Conservation (phyloP, 1,140 invertebrate species). For the Habropoda laboriosa region DNA sequence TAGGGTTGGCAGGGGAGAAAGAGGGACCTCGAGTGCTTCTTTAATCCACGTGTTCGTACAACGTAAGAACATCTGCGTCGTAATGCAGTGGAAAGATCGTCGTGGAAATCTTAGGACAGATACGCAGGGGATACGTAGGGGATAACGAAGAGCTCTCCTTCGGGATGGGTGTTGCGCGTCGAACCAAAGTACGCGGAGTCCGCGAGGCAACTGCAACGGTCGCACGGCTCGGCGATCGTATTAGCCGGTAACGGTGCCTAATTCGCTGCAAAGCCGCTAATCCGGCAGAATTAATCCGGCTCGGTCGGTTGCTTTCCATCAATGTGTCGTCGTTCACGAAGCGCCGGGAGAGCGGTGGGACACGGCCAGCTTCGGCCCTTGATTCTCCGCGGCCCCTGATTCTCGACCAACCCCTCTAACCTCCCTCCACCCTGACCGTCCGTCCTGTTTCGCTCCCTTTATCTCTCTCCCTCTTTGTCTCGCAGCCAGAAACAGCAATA, state of each 20-base stretch:
- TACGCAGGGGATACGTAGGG: no score
- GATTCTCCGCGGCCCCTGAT: slow-evolving; percentile 60
- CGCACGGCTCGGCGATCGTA: slow-evolving; percentile 63
- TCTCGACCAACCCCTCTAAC: slow-evolving; percentile 49
- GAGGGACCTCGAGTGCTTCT: no score
- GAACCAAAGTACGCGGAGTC: background rate
- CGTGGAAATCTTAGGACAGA: no score
- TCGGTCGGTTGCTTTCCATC: slow-evolving; percentile 69
- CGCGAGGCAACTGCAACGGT: slow-evolving; percentile 1
- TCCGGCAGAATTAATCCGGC: slow-evolving; percentile 69
- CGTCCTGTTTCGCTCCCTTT: slow-evolving; percentile 19
- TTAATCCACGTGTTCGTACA: no score
- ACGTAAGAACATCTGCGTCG: no score
- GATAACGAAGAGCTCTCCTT: background rate
- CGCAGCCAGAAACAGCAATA: no score
- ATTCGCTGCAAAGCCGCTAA: slow-evolving; percentile 69
- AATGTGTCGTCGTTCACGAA: slow-evolving; percentile 64
- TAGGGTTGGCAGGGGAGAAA: background rate
- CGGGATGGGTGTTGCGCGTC: background rate
- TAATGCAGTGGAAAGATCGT: no score
- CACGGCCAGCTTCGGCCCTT: slow-evolving; percentile 54
- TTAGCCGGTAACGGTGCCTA: slow-evolving; percentile 69
- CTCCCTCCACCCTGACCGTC: slow-evolving; percentile 16
- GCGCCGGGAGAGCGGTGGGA: slow-evolving; percentile 45
- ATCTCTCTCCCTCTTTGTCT: background rate